Conservation (phyloP, 2,888 invertebrate species). For the Brachyopa scutellaris region DNA sequence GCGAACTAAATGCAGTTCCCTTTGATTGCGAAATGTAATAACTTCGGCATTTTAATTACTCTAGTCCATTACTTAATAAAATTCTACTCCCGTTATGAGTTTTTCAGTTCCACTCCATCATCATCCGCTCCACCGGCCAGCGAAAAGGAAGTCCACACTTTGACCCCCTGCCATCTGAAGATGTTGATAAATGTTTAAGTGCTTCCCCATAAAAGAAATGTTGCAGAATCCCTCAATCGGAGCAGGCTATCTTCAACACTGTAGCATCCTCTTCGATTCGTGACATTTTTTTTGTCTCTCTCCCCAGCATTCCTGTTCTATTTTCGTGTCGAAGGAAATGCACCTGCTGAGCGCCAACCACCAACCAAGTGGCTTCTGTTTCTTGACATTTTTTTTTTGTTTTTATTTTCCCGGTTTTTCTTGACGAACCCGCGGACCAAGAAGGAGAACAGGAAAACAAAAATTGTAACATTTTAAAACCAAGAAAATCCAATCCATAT, state of each 20-base stretch:
- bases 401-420: too few species aligned
- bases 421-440: too few species aligned
- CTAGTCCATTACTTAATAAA: too few species aligned
- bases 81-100: too few species aligned
- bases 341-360: conserved; percentile 52
- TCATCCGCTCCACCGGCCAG: too few species aligned
- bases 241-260: not conserved
- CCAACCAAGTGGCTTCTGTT: conserved; percentile 39
- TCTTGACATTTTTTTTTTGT: not conserved
- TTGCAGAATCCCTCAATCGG: conserved; percentile 6
- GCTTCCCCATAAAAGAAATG: conserved; percentile 59
- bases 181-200: conserved; percentile 43
- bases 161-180: not conserved
- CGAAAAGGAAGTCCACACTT: too few species aligned
- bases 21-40: not conserved
- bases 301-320: too few species aligned
- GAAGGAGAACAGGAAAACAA: too few species aligned
- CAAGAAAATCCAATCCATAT: too few species aligned
- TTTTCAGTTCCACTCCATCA: too few species aligned
- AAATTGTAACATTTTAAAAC: too few species aligned
- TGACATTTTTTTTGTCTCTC: not conserved
- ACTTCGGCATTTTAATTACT: not conserved
- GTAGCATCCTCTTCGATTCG: too few species aligned
- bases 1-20: not conserved
- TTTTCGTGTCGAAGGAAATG: conserved; percentile 20